Base-by-base conservation (phyloP, 2,888 invertebrate genomes). In the Diplolepis rosae region DNA sequence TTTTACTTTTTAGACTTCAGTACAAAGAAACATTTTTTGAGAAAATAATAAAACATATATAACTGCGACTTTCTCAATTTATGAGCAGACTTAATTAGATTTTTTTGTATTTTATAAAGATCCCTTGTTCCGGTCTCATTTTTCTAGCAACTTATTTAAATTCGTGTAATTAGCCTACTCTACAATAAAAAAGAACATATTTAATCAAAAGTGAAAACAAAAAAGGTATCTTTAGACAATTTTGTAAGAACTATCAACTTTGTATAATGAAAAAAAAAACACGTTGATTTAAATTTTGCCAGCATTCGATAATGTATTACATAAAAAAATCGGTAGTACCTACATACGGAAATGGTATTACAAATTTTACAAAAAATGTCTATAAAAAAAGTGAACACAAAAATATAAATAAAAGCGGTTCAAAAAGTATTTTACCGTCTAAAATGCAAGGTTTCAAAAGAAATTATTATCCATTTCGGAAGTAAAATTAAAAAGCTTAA, bases 81-180 rank as follows among this genome's bases (percentile, higher is more conserved):
- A n/a, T n/a, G n/a, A n/a, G n/a, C n/a, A n/a, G n/a, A n/a, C n/a
- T 22, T 7, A 48, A 48, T 1, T 22, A 48, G 22, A 48, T 22
- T 48, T 22, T 18, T 2, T 30, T 54, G 27, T 6, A 52, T 28
- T 28, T 52, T 52, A 15, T 18, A 9, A 48, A 22, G 3, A 48
- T 48, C 22, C 48, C 18, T 48, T 48, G 48, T 48, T 48, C 18
- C 32, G 28, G n/a, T 61, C 22, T 39, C 35, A 22, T 61, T 39
- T 61, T 61, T 56, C 61, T 18, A 3, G 9, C 3, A 3, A 35
- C 18, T 13, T n/a, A 13, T 39, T 13, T 61, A 24, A 61, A 24
- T 22, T 61, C 39, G 61, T 61, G 61, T 61, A 61, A 61, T 61
- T 61, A 61, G 61, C 61, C 61, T 35, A 39, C 2, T 39, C 13